These are phyloP conservation scores for Gymnocypris eckloni DNA, from an alignment of 2,797 vertebrate genomes.

Conservation along the genomic window DNA sequence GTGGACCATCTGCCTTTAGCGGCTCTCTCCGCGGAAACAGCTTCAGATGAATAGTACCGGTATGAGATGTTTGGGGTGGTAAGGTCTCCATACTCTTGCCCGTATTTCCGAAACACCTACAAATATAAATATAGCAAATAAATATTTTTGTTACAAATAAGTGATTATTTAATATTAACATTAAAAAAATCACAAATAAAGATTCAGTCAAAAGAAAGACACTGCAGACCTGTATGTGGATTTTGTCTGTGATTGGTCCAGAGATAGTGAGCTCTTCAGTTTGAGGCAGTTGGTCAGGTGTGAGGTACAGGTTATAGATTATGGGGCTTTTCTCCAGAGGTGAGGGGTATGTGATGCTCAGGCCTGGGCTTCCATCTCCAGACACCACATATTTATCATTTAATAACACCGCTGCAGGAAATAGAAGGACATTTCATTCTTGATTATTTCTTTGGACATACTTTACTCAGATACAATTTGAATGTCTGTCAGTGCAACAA, in stretches of 20 bases:
- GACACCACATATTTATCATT: constrained; percentile 83
- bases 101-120: constrained; percentile 91
- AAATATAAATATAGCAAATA: neutral
- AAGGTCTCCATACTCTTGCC: constrained; percentile 86
- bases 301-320: constrained; percentile 84
- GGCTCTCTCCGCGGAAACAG: constrained; percentile 53
- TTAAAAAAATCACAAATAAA: neutral
- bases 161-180: neutral
- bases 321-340: constrained; percentile 84
- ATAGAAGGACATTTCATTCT: neutral
- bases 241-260: constrained; percentile 81
- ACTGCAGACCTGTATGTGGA: constrained; percentile 85
- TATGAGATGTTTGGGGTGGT: constrained; percentile 89
- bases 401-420: constrained; percentile 80
- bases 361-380: constrained; percentile 79
- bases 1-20: constrained; percentile 76
- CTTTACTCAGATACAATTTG: neutral
- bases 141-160: neutral
- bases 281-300: constrained; percentile 82
- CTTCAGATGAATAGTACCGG: constrained; percentile 79
- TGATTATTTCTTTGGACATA: neutral
- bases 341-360: constrained; percentile 84
- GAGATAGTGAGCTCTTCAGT: constrained; percentile 84
- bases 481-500: neutral
- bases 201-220: neutral